Conservation (phyloP, 2,888 invertebrate species). For the Hydriomena furcata region DNA sequence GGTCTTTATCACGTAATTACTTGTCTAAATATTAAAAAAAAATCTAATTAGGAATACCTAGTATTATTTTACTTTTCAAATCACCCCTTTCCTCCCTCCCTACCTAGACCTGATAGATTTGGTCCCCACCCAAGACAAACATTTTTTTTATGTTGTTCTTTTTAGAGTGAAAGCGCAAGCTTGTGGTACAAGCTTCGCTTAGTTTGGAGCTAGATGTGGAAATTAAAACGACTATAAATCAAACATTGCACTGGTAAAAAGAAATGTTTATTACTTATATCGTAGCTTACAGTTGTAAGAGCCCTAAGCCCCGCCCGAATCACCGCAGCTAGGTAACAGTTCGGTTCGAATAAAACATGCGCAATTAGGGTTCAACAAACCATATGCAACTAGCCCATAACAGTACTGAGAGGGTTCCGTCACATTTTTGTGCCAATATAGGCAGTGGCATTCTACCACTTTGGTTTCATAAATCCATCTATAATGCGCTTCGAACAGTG, state of each 20-base stretch:
- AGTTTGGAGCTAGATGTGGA: no score
- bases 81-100: no score
- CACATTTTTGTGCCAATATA: slow-evolving; percentile 38
- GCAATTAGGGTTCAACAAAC: slow-evolving; percentile 39
- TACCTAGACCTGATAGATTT: no score
- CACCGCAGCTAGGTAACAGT: slow-evolving; percentile 36
- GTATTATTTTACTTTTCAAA: no score
- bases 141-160: no score
- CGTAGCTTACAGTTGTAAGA: slow-evolving; percentile 12
- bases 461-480: slow-evolving; percentile 24
- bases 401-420: slow-evolving; percentile 57
- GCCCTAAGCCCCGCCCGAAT: slow-evolving; percentile 41
- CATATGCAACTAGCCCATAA: slow-evolving; percentile 60
- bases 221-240: no score
- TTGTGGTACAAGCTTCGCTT: no score
- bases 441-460: slow-evolving; percentile 22
- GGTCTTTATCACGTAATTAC: no score
- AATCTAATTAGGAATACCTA: no score
- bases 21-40: no score
- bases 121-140: no score
- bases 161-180: no score
- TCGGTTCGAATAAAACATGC: slow-evolving; percentile 41
- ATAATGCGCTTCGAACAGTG: slow-evolving; percentile 21
- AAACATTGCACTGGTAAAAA: slow-evolving; percentile 5
- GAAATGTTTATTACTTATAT: slow-evolving; percentile 29